Evolutionary conservation across 1,140 invertebrate genomes (phyloP).

Genomic region (Macrocentrus cingulum): DNA sequence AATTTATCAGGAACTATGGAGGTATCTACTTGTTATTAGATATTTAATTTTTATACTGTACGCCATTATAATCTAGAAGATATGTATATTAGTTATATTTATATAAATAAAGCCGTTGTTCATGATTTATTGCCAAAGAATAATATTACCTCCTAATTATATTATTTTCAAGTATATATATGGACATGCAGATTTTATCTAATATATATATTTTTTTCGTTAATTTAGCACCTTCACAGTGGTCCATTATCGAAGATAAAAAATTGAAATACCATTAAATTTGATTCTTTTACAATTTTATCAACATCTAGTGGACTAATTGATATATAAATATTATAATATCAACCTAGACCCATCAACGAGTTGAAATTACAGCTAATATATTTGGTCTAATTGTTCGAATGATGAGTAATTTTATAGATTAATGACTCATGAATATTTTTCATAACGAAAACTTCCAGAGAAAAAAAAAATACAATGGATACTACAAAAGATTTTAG

Average conservation of each 20-base stretch:
- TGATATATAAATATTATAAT: slow-evolving; percentile 12
- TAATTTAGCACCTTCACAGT: slow-evolving; percentile 18
- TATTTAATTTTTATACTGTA: slow-evolving; percentile 12
- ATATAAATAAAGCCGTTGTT: too few species aligned
- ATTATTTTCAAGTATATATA: neutral
- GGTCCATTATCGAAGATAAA: slow-evolving; percentile 6
- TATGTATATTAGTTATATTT: slow-evolving; percentile 5
- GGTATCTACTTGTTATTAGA: slow-evolving; percentile 36
- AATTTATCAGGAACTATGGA: slow-evolving; percentile 43
- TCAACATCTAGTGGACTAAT: too few species aligned
- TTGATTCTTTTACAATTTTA: neutral
- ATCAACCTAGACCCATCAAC: slow-evolving; percentile 16
- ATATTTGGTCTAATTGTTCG: slow-evolving; percentile 24
- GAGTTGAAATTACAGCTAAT: slow-evolving; percentile 18
- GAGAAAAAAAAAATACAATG: slow-evolving; percentile 10
- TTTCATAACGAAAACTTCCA: neutral
- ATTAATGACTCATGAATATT: neutral
- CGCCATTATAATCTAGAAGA: neutral
- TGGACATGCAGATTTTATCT: neutral
- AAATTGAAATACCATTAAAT: too few species aligned
- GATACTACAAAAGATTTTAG: slow-evolving; percentile 13
- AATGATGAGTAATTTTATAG: slow-evolving; percentile 6
- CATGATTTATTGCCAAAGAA: neutral
- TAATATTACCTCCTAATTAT: neutral
- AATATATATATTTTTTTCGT: neutral